A percentile compares a stretch with the other conserved stretches of the same genome.
These are phyloP conservation scores for Odocoileus hemionus DNA, from an alignment of 2,113 vertebrate species.

Conservation along the genomic window DNA sequence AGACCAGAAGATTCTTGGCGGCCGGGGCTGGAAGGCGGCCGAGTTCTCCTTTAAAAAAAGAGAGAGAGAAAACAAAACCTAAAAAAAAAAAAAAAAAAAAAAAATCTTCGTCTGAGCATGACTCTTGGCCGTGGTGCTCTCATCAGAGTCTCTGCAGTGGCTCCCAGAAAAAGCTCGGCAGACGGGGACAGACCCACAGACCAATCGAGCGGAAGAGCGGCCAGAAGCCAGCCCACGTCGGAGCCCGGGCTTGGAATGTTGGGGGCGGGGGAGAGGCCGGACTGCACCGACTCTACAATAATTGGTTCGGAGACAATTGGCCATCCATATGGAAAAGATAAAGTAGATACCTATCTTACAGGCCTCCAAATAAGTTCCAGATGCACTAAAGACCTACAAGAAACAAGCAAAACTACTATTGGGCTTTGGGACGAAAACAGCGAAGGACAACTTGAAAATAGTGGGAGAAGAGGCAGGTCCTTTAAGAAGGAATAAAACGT, in stretches of 20 bases:
- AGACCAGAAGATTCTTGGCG: background rate
- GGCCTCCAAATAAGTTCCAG: conserved; percentile 56
- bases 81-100: background rate
- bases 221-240: background rate
- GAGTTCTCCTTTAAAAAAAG: background rate
- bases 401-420: background rate
- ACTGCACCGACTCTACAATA: background rate
- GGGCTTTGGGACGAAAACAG: background rate
- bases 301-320: conserved; percentile 18
- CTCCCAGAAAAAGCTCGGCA: background rate
- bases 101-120: background rate
- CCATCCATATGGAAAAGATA: conserved; percentile 60
- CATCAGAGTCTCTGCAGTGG: background rate
- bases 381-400: conserved; percentile 25
- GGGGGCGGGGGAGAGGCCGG: background rate
- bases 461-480: background rate
- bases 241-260: background rate
- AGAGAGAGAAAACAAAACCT: background rate
- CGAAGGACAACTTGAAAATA: background rate
- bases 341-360: conserved; percentile 28
- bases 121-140: background rate
- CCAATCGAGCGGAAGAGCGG: background rate
- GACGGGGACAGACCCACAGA: background rate
- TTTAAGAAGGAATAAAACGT: background rate
- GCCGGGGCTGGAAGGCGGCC: background rate